Conservation (phyloP, 1,140 invertebrate species). For the Brachionus sp. region DNA sequence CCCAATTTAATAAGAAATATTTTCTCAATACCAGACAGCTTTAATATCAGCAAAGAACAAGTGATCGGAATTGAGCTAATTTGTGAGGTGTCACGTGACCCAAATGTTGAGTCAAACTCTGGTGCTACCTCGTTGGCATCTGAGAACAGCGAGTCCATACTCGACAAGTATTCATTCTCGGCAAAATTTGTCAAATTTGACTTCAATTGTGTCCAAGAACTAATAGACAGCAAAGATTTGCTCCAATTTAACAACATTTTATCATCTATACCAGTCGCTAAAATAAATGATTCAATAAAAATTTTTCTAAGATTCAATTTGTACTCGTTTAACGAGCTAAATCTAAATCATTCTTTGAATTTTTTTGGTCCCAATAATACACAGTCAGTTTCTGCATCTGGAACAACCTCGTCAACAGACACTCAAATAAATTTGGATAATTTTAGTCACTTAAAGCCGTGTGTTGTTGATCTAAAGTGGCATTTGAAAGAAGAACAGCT, state of each 20-base stretch:
- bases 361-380: neutral
- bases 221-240: neutral
- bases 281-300: neutral
- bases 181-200: constrained; percentile 32
- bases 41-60: neutral
- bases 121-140: neutral
- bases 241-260: neutral
- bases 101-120: neutral
- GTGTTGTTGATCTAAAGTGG: neutral
- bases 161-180: neutral
- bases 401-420: neutral
- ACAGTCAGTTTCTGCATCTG: neutral
- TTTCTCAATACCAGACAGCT: neutral
- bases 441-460: neutral
- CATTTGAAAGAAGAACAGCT: constrained; percentile 24
- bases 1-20: neutral
- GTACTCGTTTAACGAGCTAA: constrained; percentile 36
- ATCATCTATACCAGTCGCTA: neutral
- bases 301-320: constrained; percentile 38
- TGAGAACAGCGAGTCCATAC: neutral
- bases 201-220: constrained; percentile 1
- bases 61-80: neutral
- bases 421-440: constrained; percentile 4
- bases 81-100: neutral
- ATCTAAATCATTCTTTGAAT: neutral